These are phyloP conservation scores for Drosophila testacea DNA, from an alignment of 2,888 invertebrate genomes.

Conservation along the genomic window DNA sequence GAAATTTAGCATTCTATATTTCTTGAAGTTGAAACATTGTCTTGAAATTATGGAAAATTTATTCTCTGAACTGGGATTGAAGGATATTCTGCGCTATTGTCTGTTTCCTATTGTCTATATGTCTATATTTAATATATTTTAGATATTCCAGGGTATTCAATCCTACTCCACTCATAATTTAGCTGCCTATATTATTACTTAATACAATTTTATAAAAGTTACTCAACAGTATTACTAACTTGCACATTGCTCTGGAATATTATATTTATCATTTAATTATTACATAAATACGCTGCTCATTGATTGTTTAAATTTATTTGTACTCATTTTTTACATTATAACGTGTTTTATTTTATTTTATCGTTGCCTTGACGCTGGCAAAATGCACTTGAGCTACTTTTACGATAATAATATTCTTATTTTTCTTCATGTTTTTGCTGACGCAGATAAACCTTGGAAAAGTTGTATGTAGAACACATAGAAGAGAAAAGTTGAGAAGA, in stretches of 20 bases:
- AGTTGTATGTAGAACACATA: conserved; percentile 4
- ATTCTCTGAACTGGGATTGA: no score
- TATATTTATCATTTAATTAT: conserved; percentile 13
- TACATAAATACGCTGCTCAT: conserved; percentile 16
- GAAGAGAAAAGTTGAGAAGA: background rate
- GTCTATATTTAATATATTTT: no score
- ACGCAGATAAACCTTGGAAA: conserved; percentile 26
- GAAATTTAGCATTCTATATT: no score
- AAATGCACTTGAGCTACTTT: conserved; percentile 32
- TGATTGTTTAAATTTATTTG: conserved; percentile 12
- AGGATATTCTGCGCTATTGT: no score
- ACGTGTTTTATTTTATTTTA: background rate
- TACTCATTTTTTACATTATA: background rate
- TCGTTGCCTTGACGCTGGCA: conserved; percentile 31
- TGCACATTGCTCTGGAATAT: conserved; percentile 7
- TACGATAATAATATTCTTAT: background rate
- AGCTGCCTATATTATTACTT: background rate
- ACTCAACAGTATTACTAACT: conserved; percentile 15
- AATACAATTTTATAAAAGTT: conserved; percentile 16
- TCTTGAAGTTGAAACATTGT: no score
- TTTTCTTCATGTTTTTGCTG: conserved; percentile 22
- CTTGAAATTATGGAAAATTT: no score
- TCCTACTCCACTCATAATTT: background rate
- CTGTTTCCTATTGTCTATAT: no score
- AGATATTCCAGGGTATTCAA: background rate